Evolutionary conservation across 2,888 invertebrate genomes (phyloP).

Genomic region (Drosophila infuscata): DNA sequence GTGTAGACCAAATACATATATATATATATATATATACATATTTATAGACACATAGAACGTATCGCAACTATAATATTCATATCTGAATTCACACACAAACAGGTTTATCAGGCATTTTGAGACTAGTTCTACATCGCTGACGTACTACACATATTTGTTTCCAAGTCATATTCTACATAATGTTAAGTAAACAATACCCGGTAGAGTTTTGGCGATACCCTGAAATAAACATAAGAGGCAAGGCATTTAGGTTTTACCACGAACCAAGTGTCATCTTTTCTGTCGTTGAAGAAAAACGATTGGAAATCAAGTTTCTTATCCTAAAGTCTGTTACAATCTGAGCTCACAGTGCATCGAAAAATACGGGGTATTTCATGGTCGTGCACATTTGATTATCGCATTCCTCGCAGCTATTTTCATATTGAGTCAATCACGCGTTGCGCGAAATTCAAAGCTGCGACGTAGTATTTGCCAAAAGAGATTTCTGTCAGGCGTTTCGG

Average conservation of each 20-base stretch:
- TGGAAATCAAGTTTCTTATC: neutral
- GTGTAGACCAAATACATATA: conserved; percentile 32
- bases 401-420: conserved; percentile 12
- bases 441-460: conserved; percentile 58
- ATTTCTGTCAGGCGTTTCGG: conserved; percentile 60
- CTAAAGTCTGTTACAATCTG: neutral
- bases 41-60: neutral
- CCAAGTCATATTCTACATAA: conserved; percentile 9
- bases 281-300: neutral
- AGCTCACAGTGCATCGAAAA: neutral
- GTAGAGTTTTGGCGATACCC: conserved; percentile 19
- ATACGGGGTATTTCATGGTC: conserved; percentile 25
- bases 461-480: conserved; percentile 57
- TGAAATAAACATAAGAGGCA: neutral
- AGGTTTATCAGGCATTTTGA: conserved; percentile 43
- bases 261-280: neutral
- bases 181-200: conserved; percentile 5
- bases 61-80: conserved; percentile 4
- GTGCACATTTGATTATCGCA: neutral
- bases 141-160: conserved; percentile 14
- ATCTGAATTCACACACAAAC: conserved; percentile 42
- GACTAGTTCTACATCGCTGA: conserved; percentile 38
- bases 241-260: neutral
- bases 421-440: conserved; percentile 50
- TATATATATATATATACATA: neutral